Evolutionary conservation across 2,113 vertebrate species (phyloP).

Genomic region (Brevimyrus niger): DNA sequence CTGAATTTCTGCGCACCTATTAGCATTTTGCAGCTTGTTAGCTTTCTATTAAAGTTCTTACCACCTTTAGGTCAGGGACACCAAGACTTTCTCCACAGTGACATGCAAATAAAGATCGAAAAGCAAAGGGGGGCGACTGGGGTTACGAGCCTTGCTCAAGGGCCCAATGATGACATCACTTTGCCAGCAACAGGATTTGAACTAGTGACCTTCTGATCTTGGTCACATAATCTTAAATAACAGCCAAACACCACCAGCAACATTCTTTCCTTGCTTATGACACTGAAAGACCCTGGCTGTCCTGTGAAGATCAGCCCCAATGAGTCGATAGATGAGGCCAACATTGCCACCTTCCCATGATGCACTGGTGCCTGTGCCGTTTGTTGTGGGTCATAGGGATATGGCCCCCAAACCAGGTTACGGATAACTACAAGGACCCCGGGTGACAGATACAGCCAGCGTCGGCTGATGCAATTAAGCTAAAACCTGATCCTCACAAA

Average conservation of each 20-base stretch:
- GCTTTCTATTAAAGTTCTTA: background rate
- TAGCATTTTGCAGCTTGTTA: background rate
- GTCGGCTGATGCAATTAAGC: constrained; percentile 33
- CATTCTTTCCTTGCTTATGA: background rate
- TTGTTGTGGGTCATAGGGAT: background rate
- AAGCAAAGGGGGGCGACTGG: background rate
- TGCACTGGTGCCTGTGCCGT: constrained; percentile 28
- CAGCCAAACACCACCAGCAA: background rate
- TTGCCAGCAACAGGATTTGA: background rate
- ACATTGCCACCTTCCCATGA: constrained; percentile 26
- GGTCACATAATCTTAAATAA: background rate
- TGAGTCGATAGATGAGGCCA: background rate
- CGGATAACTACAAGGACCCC: constrained; percentile 5
- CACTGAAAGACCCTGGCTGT: background rate
- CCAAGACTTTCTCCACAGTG: background rate
- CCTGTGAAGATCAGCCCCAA: background rate
- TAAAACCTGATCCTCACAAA: constrained; percentile 38
- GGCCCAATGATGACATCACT: background rate
- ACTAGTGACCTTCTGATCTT: background rate
- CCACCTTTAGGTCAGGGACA: background rate
- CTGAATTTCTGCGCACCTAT: background rate
- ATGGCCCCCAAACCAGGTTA: constrained; percentile 36
- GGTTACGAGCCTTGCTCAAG: background rate
- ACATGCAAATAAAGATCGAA: background rate
- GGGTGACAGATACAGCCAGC: constrained; percentile 34